Percentiles rank a stretch among this genome's conserved stretches.
phyloP scores from a whole-genome alignment of 2,113 vertebrate genomes.

The Leucopsar rothschildi region DNA sequence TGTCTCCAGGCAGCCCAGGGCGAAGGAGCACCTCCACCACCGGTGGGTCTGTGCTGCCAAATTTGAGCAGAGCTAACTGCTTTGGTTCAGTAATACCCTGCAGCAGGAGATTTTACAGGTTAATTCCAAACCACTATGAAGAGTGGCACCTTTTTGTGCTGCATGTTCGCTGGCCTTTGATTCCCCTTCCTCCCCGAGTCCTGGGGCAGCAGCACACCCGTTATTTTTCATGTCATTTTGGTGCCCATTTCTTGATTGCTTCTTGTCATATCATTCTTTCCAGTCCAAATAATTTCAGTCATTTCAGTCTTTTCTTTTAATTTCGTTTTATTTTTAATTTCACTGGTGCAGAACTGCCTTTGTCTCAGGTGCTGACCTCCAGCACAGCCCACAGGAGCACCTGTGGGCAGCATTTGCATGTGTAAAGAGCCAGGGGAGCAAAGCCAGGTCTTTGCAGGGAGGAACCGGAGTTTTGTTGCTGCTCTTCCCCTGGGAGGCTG shows the following conservation, averaged over 20 bases:
- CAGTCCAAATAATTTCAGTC: neutral
- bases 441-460: neutral
- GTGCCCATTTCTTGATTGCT: neutral
- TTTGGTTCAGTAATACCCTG: neutral
- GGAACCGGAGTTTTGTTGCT: neutral
- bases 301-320: neutral
- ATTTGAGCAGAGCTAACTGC: neutral
- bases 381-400: neutral
- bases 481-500: neutral
- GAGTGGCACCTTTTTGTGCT: neutral
- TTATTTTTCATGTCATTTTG: neutral
- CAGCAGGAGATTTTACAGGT: conserved; percentile 38
- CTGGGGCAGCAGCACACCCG: neutral
- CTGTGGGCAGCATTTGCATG: neutral
- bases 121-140: neutral
- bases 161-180: neutral
- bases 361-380: neutral
- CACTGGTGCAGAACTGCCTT: neutral
- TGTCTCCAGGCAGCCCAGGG: neutral
- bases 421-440: neutral
- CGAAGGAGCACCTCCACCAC: neutral
- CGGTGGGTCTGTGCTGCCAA: neutral
- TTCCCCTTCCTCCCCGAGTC: neutral
- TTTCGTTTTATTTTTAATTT: neutral
- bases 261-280: neutral